phyloP scores from a whole-genome alignment of 2,797 vertebrate genomes.

The Tinamus major region DNA sequence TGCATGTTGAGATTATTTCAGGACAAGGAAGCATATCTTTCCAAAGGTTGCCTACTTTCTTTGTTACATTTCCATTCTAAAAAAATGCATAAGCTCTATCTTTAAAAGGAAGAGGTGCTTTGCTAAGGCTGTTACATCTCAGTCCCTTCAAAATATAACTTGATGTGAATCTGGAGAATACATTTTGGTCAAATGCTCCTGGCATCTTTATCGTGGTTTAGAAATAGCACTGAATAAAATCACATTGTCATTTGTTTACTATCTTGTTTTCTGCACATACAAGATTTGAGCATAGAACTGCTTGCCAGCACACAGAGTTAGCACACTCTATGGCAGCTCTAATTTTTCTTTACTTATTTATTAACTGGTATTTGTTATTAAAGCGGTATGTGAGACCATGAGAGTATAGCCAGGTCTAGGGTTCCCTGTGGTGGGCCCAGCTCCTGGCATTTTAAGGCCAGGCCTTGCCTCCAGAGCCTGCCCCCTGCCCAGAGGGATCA shows the following conservation, averaged over 20 bases:
- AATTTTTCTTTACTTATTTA: neutral
- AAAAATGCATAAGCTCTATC: neutral
- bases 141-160: neutral
- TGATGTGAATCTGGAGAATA: neutral
- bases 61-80: neutral
- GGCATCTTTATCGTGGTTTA: neutral
- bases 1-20: neutral
- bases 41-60: neutral
- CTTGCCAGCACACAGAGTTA: neutral
- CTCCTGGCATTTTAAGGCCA: no score
- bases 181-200: neutral
- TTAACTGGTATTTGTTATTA: neutral
- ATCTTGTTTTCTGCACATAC: neutral
- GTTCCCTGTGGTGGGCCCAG: accelerated
- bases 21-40: neutral
- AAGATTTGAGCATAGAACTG: neutral
- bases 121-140: neutral
- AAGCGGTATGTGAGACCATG: neutral
- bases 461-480: neutral
- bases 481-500: neutral
- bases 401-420: neutral
- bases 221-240: neutral
- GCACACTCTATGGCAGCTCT: neutral
- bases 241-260: neutral
- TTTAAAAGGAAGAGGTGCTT: neutral